phyloP scores from a whole-genome alignment of 2,113 vertebrate species.

The Hydropotes inermis region DNA sequence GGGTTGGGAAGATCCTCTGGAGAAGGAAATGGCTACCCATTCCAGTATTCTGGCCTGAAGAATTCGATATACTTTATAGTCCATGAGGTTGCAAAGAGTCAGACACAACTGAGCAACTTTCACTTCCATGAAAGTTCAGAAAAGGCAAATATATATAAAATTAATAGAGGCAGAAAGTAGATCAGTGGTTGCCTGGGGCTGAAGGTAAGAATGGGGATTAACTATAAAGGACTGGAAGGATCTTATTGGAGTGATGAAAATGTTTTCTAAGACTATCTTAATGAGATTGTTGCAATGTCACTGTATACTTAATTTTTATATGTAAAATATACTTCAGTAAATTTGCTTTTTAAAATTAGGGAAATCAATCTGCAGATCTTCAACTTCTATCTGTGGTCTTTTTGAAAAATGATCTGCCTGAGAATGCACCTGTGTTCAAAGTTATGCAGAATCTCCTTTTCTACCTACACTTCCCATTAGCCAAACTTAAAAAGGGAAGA shows the following conservation, averaged over 20 bases:
- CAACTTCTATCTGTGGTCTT: not conserved
- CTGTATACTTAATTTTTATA: not conserved
- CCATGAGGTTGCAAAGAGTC: not conserved
- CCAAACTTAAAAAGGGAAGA: not conserved
- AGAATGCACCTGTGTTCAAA: not conserved
- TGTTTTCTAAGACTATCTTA: not conserved
- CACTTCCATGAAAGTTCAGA: not conserved
- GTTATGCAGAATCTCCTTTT: not conserved
- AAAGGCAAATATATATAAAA: not conserved
- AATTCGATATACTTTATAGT: not conserved
- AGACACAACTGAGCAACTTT: not conserved
- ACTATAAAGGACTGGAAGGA: not conserved
- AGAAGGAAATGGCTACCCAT: not conserved
- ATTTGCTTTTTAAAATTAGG: not conserved
- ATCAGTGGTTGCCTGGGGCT: not conserved
- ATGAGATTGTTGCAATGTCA: not conserved
- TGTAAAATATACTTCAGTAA: not conserved
- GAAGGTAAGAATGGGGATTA: not conserved
- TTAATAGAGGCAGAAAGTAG: not conserved
- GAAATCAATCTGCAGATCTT: not conserved
- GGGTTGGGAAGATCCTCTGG: not conserved
- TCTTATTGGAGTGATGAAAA: not conserved
- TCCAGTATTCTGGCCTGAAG: not conserved
- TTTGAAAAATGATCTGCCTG: not conserved
- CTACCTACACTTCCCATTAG: not conserved